phyloP scores from a whole-genome alignment of 2,797 vertebrate genomes.

The Anguilla obscura region DNA sequence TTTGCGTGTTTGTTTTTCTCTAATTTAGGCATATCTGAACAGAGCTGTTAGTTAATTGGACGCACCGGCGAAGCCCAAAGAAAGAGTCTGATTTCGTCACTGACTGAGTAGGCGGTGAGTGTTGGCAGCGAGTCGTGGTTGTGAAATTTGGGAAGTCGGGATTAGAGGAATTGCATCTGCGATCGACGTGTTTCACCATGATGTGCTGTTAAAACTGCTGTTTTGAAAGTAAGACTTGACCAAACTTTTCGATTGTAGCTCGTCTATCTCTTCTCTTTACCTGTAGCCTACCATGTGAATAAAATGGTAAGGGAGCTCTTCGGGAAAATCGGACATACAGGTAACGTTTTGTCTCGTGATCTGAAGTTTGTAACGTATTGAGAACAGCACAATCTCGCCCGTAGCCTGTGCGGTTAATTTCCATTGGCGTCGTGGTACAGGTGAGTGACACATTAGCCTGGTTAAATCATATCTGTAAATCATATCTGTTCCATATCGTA shows the following conservation, averaged over 20 bases:
- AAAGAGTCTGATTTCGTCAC: background rate
- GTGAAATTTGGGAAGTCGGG: constrained; percentile 15
- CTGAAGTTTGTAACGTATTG: background rate
- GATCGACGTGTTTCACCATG: background rate
- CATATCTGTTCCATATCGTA: background rate
- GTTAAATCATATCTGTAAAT: background rate
- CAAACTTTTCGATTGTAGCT: background rate
- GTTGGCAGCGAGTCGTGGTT: background rate
- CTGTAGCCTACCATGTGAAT: background rate
- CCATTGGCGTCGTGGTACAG: background rate
- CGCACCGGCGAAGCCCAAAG: background rate
- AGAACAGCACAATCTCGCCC: background rate
- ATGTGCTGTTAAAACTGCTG: background rate
- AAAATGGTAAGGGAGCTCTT: background rate
- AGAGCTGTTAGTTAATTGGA: background rate
- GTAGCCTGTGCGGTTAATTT: background rate
- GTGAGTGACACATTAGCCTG: background rate
- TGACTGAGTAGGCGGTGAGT: background rate
- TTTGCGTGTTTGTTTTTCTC: no score
- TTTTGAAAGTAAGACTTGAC: background rate
- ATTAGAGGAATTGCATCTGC: background rate
- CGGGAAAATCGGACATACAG: background rate
- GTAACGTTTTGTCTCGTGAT: background rate
- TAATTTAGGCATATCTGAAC: background rate
- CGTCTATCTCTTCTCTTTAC: background rate